A percentile compares a stretch with the other conserved stretches of the same genome.
These are phyloP conservation scores for Sarcophaga caerulescens DNA, from an alignment of 2,888 invertebrate genomes.

Conservation along the genomic window DNA sequence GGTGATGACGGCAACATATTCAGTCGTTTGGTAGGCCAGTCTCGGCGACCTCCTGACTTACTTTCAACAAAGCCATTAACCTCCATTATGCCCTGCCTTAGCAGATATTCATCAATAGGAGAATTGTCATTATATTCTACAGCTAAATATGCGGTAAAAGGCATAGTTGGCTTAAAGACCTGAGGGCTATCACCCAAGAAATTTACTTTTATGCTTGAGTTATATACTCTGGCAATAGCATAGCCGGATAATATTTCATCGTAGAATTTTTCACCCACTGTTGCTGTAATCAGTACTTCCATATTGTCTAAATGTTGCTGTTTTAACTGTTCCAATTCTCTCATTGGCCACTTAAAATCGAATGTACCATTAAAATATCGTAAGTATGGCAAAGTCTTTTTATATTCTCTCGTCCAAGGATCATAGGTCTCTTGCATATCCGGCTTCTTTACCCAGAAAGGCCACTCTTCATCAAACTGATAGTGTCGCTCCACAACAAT, in stretches of 20 bases:
- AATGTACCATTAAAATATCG: constrained; percentile 94
- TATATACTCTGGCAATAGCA: constrained; percentile 92
- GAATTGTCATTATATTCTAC: constrained; percentile 96
- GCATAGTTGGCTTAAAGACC: constrained; percentile 97
- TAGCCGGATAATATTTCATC: constrained; percentile 92
- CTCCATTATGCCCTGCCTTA: constrained; percentile 86
- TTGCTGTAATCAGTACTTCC: constrained; percentile 91
- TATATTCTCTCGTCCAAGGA: constrained; percentile 79
- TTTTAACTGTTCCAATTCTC: constrained; percentile 84
- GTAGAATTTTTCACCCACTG: constrained; percentile 92
- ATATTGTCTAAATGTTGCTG: constrained; percentile 84
- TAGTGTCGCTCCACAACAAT: constrained; percentile 87
- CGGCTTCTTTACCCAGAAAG: constrained; percentile 89
- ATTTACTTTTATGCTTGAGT: constrained; percentile 90
- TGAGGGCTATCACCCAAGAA: constrained; percentile 96
- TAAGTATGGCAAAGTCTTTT: constrained; percentile 86
- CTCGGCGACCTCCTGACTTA: constrained; percentile 85
- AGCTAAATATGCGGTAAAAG: constrained; percentile 92
- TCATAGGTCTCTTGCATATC: constrained; percentile 82
- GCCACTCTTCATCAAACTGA: constrained; percentile 90
- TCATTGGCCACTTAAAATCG: constrained; percentile 92
- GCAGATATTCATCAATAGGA: constrained; percentile 85
- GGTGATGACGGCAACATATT: constrained; percentile 85
- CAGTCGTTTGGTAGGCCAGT: constrained; percentile 84
- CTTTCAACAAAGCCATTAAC: constrained; percentile 85